Evolutionary conservation across 92 coral and sea anemone species (phyloP).

Genomic region (Bergia puertoricense): DNA sequence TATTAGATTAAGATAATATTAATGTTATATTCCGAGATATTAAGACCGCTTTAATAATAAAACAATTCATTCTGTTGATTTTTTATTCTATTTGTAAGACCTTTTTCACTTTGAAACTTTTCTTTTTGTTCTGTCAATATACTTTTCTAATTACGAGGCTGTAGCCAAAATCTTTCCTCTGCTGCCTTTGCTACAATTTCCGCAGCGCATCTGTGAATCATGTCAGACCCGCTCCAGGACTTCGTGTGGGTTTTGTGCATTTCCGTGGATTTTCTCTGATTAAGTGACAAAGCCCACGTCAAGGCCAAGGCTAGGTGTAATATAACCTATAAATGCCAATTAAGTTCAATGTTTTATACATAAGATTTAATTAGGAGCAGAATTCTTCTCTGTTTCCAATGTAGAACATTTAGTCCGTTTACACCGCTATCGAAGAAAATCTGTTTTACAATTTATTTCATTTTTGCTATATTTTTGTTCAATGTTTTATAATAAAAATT

Average conservation of each 20-base stretch:
- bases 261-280: not conserved
- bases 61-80: not conserved
- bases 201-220: not conserved
- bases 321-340: not conserved
- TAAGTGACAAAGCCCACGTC: not conserved
- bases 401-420: too few relatives aligned
- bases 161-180: not conserved
- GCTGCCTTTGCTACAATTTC: not conserved
- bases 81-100: not conserved
- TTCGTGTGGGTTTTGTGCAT: not conserved
- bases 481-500: not conserved
- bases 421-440: too few relatives aligned
- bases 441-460: too few relatives aligned
- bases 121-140: not conserved
- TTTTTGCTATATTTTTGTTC: too few relatives aligned
- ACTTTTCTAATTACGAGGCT: not conserved
- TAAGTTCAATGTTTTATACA: not conserved
- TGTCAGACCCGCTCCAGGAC: not conserved
- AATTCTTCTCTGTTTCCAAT: not conserved
- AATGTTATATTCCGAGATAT: too few relatives aligned
- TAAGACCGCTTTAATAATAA: too few relatives aligned
- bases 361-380: not conserved
- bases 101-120: too few relatives aligned
- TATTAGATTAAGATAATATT: too few relatives aligned
- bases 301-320: not conserved